These are phyloP conservation scores for Tauraco hartlaubi DNA, from an alignment of 2,797 vertebrate genomes.

Conservation along the genomic window DNA sequence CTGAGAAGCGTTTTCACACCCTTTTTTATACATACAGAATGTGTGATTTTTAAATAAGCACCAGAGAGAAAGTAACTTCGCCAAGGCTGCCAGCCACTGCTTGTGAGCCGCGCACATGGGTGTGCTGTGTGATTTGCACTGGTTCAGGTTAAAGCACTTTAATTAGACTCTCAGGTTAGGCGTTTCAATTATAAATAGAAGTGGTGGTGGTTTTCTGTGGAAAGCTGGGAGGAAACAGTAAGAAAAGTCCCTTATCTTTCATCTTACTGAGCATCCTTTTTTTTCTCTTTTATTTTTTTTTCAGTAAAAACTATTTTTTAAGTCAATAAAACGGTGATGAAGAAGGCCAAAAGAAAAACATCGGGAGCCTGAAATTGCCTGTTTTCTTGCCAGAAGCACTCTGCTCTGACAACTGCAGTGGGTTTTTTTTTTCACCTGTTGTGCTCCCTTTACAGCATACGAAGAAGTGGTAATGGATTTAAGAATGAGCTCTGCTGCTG, in stretches of 20 bases:
- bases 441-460: not conserved
- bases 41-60: conserved; percentile 54
- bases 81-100: not conserved
- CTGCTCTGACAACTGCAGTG: not conserved
- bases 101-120: not conserved
- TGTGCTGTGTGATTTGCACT: not conserved
- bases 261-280: not conserved
- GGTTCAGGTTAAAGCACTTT: not conserved
- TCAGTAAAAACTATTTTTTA: not conserved
- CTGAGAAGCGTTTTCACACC: conserved; percentile 27
- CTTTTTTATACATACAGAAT: conserved; percentile 26
- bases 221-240: not conserved
- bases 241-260: not conserved
- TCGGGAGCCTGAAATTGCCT: not conserved
- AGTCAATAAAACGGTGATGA: not conserved
- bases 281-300: not conserved
- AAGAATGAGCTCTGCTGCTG: not conserved
- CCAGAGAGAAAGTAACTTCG: not conserved
- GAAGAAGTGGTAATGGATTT: not conserved
- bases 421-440: not conserved
- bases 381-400: not conserved
- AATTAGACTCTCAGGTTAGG: not conserved
- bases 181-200: not conserved
- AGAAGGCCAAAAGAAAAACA: not conserved
- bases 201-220: not conserved